These are phyloP conservation scores for Camponotus floridanus DNA, from an alignment of 1,140 invertebrate species.

Conservation along the genomic window DNA sequence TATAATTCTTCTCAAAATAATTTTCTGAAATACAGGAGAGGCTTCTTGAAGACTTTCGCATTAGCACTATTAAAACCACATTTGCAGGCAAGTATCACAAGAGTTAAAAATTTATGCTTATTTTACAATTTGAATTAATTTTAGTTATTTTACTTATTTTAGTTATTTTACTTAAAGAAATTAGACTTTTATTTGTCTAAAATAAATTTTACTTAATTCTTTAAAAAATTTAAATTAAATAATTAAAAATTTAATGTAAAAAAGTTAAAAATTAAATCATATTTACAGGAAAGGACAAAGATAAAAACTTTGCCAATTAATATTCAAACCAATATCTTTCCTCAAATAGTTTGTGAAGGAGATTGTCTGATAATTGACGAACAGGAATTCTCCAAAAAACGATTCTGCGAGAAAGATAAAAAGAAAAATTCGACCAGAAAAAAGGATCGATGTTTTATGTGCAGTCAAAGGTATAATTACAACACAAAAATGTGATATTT, in stretches of 20 bases:
- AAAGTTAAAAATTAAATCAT: not conserved
- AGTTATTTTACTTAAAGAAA: too few species aligned
- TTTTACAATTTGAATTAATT: not conserved
- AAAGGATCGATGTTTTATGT: conserved; percentile 2
- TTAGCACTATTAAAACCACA: not conserved
- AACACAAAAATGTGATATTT: not conserved
- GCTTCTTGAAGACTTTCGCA: not conserved
- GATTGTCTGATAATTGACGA: too few species aligned
- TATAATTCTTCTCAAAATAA: not conserved
- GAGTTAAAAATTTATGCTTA: not conserved
- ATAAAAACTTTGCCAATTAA: not conserved
- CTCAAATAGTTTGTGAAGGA: too few species aligned
- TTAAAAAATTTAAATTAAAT: not conserved
- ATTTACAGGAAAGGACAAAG: not conserved
- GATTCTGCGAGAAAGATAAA: not conserved
- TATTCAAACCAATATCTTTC: not conserved
- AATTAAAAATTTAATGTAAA: not conserved
- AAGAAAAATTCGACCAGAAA: not conserved
- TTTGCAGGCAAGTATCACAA: not conserved
- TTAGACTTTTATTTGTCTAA: too few species aligned
- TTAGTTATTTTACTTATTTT: too few species aligned
- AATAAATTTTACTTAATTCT: too few species aligned
- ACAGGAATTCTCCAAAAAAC: not conserved
- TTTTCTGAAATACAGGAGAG: not conserved
- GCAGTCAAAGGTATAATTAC: not conserved